Base-by-base conservation (phyloP, 2,113 vertebrate genomes). In the Ariopsis seemanni region DNA sequence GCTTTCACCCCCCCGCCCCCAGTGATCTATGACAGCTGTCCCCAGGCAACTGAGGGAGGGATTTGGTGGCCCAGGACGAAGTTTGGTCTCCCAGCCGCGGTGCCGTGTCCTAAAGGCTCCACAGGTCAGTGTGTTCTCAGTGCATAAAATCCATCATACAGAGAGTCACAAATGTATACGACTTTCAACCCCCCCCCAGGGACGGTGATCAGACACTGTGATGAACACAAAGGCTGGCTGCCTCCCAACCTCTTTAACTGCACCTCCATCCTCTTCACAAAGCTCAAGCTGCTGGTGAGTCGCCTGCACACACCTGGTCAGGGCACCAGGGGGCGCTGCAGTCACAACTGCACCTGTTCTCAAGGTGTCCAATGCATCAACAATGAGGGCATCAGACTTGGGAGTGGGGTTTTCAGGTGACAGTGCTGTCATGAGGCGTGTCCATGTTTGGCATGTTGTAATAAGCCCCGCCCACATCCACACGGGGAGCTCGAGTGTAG, bases 21-120 rank as follows among this genome's bases (percentile, higher is more conserved):
- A 99, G 97, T 99, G 88, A 99, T 99, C 92, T 99, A 99, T 0
- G 97, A 99, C 95, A 99, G 98, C 92, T 99, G 98, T 90, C 98
- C 98, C 22, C 95, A 97, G 86, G 96, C 97, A 65, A 98, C 97
- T 0, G 96, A 98, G 90, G 96, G 96, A 48, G 95, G 93, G 85
- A 98, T 99, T 89, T 99, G 98, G 98, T 99, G 98, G 98, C 97
- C 97, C 63, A 96, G 97, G 84, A 99, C 98, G 4, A 97, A 96
- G 89, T 99, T 99, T 2, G 97, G 98, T 88, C 93, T 98, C 82
- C 98, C 98, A 12, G 97, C 98, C 0, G 97, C 96, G 0, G 96
- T 97, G 9, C 95, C 96, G 15, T 99, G 98, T 91, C 98, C 97
- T 90, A 97, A 88, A 90, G 98, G 97, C 81, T 97, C 97, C 12